Conservation (phyloP, 1,140 invertebrate genomes). For the Wasmannia auropunctata region DNA sequence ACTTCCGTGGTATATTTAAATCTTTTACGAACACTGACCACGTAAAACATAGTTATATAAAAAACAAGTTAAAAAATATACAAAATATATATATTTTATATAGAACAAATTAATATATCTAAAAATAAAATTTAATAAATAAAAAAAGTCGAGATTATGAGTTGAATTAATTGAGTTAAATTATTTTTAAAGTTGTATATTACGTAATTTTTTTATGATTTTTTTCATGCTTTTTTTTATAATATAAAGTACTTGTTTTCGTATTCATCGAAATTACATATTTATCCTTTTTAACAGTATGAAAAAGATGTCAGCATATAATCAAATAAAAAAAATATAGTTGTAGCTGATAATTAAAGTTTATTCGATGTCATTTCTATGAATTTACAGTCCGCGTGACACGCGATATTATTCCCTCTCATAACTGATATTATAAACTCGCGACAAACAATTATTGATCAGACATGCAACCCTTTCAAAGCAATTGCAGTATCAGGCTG, state of each 20-base stretch:
- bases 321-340: neutral
- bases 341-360: neutral
- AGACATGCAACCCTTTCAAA: neutral
- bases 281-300: neutral
- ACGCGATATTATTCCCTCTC: neutral
- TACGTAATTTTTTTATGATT: neutral
- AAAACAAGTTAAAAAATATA: neutral
- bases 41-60: neutral
- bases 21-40: slow-evolving; percentile 34
- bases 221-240: neutral
- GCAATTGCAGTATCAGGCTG: neutral
- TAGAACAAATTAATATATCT: neutral
- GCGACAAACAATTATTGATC: neutral
- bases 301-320: neutral
- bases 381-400: neutral
- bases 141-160: neutral
- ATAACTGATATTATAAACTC: neutral
- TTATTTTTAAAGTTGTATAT: neutral
- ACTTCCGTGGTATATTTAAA: slow-evolving; percentile 63
- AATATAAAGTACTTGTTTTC: neutral
- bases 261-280: neutral
- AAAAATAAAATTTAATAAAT: neutral
- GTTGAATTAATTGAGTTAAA: too few species aligned
- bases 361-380: neutral
- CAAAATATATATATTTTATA: slow-evolving; percentile 4